Evolutionary conservation across 2,113 vertebrate species (phyloP).

Genomic region (Puntigrus tetrazona): DNA sequence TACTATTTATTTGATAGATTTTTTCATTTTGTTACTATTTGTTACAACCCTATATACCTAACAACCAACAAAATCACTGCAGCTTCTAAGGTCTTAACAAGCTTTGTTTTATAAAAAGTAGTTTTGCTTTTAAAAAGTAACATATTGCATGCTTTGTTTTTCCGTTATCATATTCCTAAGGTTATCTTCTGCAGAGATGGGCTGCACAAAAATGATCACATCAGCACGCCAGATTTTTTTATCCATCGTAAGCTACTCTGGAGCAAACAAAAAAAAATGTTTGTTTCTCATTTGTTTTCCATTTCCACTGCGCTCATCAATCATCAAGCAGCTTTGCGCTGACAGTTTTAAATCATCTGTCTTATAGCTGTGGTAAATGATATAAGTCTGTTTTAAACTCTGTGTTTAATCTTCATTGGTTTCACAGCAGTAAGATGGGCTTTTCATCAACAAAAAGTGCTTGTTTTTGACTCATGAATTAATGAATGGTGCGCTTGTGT

Average conservation of each 20-base stretch:
- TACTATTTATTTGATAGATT: too few relatives aligned
- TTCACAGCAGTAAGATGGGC: slow-evolving; percentile 13
- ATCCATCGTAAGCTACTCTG: neutral
- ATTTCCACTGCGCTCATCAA: neutral
- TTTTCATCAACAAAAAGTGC: neutral
- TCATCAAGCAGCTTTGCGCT: neutral
- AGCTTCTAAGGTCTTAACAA: neutral
- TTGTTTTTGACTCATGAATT: neutral
- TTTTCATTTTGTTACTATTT: too few relatives aligned
- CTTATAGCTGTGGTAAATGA: neutral
- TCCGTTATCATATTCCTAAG: neutral
- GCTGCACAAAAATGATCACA: neutral
- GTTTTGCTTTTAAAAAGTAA: neutral
- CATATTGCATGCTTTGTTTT: neutral
- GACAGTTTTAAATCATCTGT: neutral
- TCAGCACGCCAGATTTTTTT: neutral
- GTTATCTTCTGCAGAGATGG: neutral
- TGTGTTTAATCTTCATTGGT: slow-evolving; percentile 31
- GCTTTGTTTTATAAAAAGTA: neutral
- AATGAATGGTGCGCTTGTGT: neutral
- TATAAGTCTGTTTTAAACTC: neutral
- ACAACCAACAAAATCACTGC: neutral
- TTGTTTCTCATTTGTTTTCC: neutral
- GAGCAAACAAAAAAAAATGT: neutral
- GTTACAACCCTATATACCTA: too few relatives aligned